phyloP scores from a whole-genome alignment of 2,888 invertebrate genomes.

The Dynastes hyllus region DNA sequence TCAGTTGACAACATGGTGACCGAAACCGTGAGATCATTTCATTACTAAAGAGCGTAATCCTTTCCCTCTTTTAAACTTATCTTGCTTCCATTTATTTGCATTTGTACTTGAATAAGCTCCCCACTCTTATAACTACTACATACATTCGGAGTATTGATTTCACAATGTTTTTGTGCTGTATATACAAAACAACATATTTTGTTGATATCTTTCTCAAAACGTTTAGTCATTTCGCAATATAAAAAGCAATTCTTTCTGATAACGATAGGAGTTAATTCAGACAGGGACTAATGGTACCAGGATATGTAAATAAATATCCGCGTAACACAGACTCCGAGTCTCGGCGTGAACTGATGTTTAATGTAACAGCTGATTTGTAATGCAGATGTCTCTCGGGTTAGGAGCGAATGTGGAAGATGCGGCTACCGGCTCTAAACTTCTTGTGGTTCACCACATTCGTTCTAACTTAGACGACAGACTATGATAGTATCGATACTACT shows the following conservation, averaged over 20 bases:
- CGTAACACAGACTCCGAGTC: conserved; percentile 63
- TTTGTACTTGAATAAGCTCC: no score
- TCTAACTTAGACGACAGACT: conserved; percentile 29
- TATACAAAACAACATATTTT: background rate
- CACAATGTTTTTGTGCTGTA: no score
- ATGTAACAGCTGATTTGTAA: conserved; percentile 67
- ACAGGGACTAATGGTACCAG: conserved; percentile 66
- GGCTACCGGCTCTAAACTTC: conserved; percentile 58
- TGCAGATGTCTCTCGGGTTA: conserved; percentile 60
- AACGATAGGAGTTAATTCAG: conserved; percentile 54
- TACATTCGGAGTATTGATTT: no score
- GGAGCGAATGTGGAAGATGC: conserved; percentile 55
- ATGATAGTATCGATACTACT: background rate
- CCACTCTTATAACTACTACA: no score
- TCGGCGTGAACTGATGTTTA: conserved; percentile 67
- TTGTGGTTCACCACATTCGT: conserved; percentile 56
- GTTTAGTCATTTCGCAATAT: background rate
- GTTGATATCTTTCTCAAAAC: background rate
- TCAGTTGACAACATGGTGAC: no score
- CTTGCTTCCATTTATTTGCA: no score
- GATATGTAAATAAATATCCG: conserved; percentile 67
- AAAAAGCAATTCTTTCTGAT: conserved; percentile 21
- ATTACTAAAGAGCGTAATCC: no score
- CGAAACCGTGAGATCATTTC: no score
- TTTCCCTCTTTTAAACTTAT: no score